Conservation (phyloP, 2,888 invertebrate species). For the Prionchulus punctatus region DNA sequence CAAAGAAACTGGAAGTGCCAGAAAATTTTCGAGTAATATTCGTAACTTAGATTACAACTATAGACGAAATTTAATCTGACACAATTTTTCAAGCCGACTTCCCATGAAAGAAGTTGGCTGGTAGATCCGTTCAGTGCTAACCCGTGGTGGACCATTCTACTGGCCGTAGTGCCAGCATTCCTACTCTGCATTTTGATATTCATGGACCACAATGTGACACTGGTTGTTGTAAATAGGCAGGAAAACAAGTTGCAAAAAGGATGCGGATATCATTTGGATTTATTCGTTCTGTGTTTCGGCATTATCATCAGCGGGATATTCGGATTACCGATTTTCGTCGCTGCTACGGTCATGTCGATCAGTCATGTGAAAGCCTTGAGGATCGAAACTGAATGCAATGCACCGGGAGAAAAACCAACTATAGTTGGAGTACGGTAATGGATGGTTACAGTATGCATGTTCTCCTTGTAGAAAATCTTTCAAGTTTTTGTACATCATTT, state of each 20-base stretch:
- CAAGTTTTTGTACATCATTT: too few species aligned
- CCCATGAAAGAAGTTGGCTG: slow-evolving; percentile 57
- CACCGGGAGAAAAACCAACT: slow-evolving; percentile 89
- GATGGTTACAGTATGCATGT: too few species aligned
- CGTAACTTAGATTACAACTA: too few species aligned
- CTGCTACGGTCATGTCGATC: slow-evolving; percentile 88
- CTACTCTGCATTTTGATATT: slow-evolving; percentile 90
- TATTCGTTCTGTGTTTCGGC: slow-evolving; percentile 68
- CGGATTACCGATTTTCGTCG: slow-evolving; percentile 66
- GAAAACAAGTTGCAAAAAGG: slow-evolving; percentile 88
- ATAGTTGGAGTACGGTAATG: slow-evolving; percentile 68
- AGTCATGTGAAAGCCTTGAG: slow-evolving; percentile 92
- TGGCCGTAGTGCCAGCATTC: slow-evolving; percentile 75
- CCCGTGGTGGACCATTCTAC: slow-evolving; percentile 64
- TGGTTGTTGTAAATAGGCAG: slow-evolving; percentile 92
- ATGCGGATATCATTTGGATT: slow-evolving; percentile 84
- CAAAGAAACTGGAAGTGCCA: too few species aligned
- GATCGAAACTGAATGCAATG: slow-evolving; percentile 83
- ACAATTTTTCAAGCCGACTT: too few species aligned
- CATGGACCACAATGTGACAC: slow-evolving; percentile 99
- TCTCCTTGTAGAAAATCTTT: too few species aligned
- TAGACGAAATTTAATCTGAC: too few species aligned
- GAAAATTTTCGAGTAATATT: too few species aligned
- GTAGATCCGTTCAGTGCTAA: slow-evolving; percentile 41
- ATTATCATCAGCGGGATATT: slow-evolving; percentile 75